Evolutionary conservation across 2,797 vertebrate genomes (phyloP).

Genomic region (Podarcis lilfordi): DNA sequence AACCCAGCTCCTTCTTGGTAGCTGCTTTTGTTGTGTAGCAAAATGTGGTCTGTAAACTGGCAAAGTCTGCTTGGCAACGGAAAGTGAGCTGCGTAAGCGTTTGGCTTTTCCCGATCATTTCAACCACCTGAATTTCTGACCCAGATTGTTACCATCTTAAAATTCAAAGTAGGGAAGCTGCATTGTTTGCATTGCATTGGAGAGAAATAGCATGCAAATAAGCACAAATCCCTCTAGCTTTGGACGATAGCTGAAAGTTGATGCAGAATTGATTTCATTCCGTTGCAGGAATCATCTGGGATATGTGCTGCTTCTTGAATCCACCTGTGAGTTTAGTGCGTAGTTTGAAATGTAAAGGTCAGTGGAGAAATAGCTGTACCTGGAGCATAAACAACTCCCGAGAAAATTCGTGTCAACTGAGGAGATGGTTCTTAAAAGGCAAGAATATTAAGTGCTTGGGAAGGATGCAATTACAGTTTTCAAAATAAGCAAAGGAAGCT

Average conservation of each 20-base stretch:
- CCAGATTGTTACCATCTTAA: slow-evolving; percentile 1
- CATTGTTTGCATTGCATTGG: slow-evolving; percentile 52
- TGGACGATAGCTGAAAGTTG: slow-evolving; percentile 44
- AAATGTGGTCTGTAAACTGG: neutral
- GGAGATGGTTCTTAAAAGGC: neutral
- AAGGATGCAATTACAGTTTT: neutral
- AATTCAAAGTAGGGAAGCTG: slow-evolving; percentile 9
- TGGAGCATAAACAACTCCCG: neutral
- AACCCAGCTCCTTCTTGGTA: neutral
- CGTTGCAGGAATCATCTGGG: slow-evolving; percentile 29
- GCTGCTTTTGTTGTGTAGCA: neutral
- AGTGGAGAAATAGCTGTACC: slow-evolving; percentile 57
- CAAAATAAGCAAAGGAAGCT: neutral
- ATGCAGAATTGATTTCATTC: slow-evolving; percentile 1
- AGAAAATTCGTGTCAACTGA: slow-evolving; percentile 9
- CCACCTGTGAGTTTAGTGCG: neutral
- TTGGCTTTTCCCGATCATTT: neutral
- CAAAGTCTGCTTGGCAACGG: neutral
- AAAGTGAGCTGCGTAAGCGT: slow-evolving; percentile 4
- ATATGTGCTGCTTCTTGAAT: neutral
- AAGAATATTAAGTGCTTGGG: slow-evolving; percentile 9
- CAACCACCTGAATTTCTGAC: neutral
- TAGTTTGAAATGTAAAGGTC: slow-evolving; percentile 6
- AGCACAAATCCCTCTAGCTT: slow-evolving; percentile 34
- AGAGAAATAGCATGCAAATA: slow-evolving; percentile 58